Base-by-base conservation (phyloP, 2,888 invertebrate genomes). In the Pherbina coryleti region DNA sequence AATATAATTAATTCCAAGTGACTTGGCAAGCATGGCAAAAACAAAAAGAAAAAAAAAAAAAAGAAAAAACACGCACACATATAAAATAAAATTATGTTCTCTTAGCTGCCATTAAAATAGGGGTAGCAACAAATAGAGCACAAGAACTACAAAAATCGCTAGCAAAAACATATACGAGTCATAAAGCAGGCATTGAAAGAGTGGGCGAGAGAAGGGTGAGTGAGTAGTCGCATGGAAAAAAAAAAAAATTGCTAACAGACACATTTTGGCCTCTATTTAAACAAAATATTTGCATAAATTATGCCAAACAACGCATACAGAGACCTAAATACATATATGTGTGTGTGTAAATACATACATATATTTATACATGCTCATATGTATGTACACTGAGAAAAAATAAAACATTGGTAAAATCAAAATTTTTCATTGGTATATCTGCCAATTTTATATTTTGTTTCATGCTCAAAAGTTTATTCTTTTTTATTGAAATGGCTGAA, bases 221-320 rank as follows among this genome's bases (percentile, higher is more conserved):
- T 3, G 5, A 64, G n/a, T 3, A 64, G 62, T 2, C 17, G 25
- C 25, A 75, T 14, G 14, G n/a, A 37, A 71, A 71, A 31, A 60
- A 69, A 57, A 80, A 77, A 80, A 80, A 74, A 28, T 60, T 60
- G 60, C 60, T 28, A 60, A n/a, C 60, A 60, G 60, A 60, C 60
- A 60, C 25, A 60, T 60, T 28, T 60, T 60, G 60, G 25, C 25
- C 60, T 25, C 70, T 31, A 70, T 70, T 70, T 53, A 70, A 70
- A 70, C 70, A 70, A 53, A 60, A 72, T 31, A 72, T 72, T 72
- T 72, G 51, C 72, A 72, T 72, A 72, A 72, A 72, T 72, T 72
- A 74, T 51, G 64, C 62, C 51, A 31, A 31, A 62, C 17, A 49
- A 64, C 74, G 57, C 53, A 53, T 53, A 53, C 25, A 70, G 19